A percentile compares a stretch with the other conserved stretches of the same genome.
Evolutionary conservation across 2,888 invertebrate species (phyloP).

Genomic region (Pheosia tremula): DNA sequence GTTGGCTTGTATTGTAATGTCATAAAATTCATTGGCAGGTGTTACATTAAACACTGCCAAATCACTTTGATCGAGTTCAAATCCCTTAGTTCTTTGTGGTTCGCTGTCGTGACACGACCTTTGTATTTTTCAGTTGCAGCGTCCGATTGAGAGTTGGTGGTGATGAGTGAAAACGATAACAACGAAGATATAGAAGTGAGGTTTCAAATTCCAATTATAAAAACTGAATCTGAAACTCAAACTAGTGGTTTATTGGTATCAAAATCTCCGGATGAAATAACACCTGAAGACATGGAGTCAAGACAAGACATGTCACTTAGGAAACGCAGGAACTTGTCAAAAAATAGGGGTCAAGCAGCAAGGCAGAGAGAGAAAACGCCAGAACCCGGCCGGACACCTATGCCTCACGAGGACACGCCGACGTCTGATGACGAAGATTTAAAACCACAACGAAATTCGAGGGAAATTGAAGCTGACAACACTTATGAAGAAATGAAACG

Average conservation of each 20-base stretch:
- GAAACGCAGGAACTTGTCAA: constrained; percentile 86
- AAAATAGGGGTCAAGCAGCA: constrained; percentile 78
- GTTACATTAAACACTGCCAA: constrained; percentile 64
- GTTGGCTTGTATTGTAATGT: constrained; percentile 56
- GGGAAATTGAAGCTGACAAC: constrained; percentile 78
- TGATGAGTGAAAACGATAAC: constrained; percentile 64
- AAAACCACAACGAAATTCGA: constrained; percentile 58
- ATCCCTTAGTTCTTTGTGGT: constrained; percentile 50
- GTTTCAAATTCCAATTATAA: constrained; percentile 62
- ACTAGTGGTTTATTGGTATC: constrained; percentile 56
- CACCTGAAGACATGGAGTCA: constrained; percentile 60
- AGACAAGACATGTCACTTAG: constrained; percentile 81
- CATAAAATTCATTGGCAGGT: constrained; percentile 66
- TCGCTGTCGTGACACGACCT: constrained; percentile 49
- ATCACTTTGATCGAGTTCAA: constrained; percentile 46
- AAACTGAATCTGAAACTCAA: constrained; percentile 67
- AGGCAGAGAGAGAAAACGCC: constrained; percentile 81
- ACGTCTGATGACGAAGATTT: constrained; percentile 83
- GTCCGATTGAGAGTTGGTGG: constrained; percentile 36
- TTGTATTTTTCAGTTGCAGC: constrained; percentile 57
- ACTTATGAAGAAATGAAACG: constrained; percentile 80
- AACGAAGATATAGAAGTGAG: constrained; percentile 46
- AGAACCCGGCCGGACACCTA: constrained; percentile 74
- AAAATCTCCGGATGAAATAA: constrained; percentile 53
- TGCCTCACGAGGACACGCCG: constrained; percentile 86